Evolutionary conservation across 2,797 vertebrate species (phyloP).

Genomic region (Poliocrania exsul): DNA sequence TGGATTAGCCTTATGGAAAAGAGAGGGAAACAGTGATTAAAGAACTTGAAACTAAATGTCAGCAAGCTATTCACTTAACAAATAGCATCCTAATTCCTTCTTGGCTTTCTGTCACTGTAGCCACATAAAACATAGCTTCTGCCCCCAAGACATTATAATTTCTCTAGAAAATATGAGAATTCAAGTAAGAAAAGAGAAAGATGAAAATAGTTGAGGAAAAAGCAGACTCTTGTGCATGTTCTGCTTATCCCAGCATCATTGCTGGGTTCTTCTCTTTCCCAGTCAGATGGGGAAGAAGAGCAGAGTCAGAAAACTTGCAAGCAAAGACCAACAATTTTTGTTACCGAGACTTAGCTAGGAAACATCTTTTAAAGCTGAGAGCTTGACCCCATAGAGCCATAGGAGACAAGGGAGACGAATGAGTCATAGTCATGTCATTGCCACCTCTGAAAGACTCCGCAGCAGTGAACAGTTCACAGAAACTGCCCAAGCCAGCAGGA

Average conservation of each 20-base stretch:
- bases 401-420: not conserved
- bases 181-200: not conserved
- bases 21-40: not conserved
- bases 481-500: not conserved
- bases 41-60: conserved; percentile 24
- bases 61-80: not conserved
- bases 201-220: not conserved
- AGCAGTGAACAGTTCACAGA: not conserved
- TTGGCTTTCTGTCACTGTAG: not conserved
- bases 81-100: not conserved
- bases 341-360: not conserved
- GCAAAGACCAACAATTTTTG: not conserved
- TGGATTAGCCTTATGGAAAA: conserved; percentile 19
- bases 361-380: not conserved
- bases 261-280: not conserved
- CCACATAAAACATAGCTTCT: not conserved
- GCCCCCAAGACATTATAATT: not conserved
- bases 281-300: not conserved
- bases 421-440: not conserved
- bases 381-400: not conserved
- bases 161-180: not conserved
- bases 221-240: not conserved
- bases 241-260: not conserved
- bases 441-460: not conserved
- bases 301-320: not conserved